These are phyloP conservation scores for Anser brachyrhynchus DNA, from an alignment of 2,113 vertebrate species.

Conservation along the genomic window DNA sequence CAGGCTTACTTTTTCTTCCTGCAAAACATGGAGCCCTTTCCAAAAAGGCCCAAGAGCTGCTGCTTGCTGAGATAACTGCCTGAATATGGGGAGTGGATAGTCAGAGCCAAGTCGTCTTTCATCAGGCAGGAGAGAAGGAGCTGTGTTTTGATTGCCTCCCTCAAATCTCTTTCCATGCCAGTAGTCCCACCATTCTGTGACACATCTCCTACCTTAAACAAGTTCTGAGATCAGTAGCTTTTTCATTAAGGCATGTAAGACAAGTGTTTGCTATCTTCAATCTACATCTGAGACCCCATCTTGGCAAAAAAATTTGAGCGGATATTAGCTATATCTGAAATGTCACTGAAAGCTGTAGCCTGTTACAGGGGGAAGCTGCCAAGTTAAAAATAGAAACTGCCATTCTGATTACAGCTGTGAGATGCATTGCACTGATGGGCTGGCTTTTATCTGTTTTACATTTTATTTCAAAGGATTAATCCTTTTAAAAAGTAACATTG, in stretches of 20 bases:
- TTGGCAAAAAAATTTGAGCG: not conserved
- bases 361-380: slow-evolving; percentile 45
- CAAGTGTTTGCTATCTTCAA: not conserved
- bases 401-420: slow-evolving; percentile 48
- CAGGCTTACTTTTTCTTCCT: not conserved
- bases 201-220: not conserved
- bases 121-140: not conserved
- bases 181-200: not conserved
- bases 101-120: not conserved
- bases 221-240: not conserved
- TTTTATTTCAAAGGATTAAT: slow-evolving; percentile 47
- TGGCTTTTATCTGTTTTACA: slow-evolving; percentile 43
- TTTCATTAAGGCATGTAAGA: not conserved
- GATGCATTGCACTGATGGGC: slow-evolving; percentile 40
- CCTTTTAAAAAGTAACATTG: not conserved
- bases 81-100: not conserved
- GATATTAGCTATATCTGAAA: slow-evolving; percentile 51
- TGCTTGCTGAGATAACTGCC: not conserved
- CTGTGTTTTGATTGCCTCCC: not conserved
- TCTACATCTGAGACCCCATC: not conserved
- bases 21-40: not conserved
- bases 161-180: not conserved
- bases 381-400: slow-evolving; percentile 70
- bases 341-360: slow-evolving; percentile 52
- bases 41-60: not conserved